A percentile compares a stretch with the other conserved stretches of the same genome.
Evolutionary conservation across 2,113 vertebrate genomes (phyloP).

Genomic region (Entelurus aequoreus): DNA sequence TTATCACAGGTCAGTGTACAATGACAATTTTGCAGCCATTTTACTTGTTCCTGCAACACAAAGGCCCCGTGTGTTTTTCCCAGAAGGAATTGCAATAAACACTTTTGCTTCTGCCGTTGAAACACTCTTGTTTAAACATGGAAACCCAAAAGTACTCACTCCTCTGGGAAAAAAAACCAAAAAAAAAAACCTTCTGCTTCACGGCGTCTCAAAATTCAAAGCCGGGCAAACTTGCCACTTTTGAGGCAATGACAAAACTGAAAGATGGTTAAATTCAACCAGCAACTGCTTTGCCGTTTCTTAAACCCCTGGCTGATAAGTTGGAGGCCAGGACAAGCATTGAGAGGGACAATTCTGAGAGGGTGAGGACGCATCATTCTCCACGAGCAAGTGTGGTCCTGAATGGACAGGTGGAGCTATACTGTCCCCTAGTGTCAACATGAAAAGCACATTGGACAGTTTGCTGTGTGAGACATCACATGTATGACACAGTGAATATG

Average conservation of each 20-base stretch:
- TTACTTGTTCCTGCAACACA: neutral
- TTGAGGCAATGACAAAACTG: neutral
- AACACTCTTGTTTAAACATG: neutral
- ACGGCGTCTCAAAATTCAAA: neutral
- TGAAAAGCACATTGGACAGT: neutral
- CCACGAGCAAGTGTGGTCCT: neutral
- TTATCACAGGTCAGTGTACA: neutral
- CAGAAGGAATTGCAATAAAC: neutral
- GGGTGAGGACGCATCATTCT: neutral
- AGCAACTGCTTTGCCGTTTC: neutral
- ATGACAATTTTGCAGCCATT: neutral
- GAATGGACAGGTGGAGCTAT: constrained; percentile 42
- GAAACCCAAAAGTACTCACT: neutral
- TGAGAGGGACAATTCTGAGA: neutral
- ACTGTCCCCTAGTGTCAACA: constrained; percentile 54
- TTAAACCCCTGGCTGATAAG: neutral
- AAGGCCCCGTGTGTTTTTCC: neutral
- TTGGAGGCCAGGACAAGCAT: neutral
- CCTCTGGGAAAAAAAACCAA: too few relatives aligned
- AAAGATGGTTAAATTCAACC: neutral
- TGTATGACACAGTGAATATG: too few relatives aligned
- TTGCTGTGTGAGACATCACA: neutral
- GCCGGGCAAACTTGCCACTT: neutral
- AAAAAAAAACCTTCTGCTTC: neutral
- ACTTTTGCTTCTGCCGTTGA: too few relatives aligned